These are phyloP conservation scores for Cyclopterus lumpus DNA, from an alignment of 2,797 vertebrate species.

Conservation along the genomic window DNA sequence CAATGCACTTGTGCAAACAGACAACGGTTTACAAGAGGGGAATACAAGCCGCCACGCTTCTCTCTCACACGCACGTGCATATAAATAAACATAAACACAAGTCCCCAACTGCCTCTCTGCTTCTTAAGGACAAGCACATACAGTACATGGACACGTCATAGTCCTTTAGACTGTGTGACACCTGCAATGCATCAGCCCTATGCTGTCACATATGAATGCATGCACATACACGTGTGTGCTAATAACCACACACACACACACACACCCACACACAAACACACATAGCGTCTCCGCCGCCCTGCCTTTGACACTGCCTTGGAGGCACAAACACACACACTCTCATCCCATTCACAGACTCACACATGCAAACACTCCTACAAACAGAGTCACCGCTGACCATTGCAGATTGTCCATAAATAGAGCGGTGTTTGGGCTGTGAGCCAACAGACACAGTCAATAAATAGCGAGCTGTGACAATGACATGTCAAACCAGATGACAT, in stretches of 20 bases:
- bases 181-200: conserved; percentile 9
- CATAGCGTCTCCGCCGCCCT: neutral
- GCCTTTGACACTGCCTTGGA: conserved; percentile 18
- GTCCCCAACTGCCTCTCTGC: conserved; percentile 15
- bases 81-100: conserved; percentile 23
- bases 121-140: neutral
- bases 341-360: conserved; percentile 1
- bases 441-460: conserved; percentile 48
- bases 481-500: conserved; percentile 58
- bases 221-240: neutral
- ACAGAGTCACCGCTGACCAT: conserved; percentile 46
- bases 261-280: neutral
- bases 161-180: conserved; percentile 25
- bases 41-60: conserved; percentile 9
- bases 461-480: conserved; percentile 50
- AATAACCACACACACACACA: neutral
- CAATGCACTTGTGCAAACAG: conserved; percentile 27
- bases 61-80: neutral
- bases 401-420: conserved; percentile 57
- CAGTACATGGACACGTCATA: conserved; percentile 14
- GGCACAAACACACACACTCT: neutral
- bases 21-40: conserved; percentile 4
- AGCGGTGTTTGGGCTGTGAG: conserved; percentile 34
- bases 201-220: conserved; percentile 19
- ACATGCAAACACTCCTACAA: neutral